Evolutionary conservation across 2,888 invertebrate genomes (phyloP).

Genomic region (Gari tellinella): DNA sequence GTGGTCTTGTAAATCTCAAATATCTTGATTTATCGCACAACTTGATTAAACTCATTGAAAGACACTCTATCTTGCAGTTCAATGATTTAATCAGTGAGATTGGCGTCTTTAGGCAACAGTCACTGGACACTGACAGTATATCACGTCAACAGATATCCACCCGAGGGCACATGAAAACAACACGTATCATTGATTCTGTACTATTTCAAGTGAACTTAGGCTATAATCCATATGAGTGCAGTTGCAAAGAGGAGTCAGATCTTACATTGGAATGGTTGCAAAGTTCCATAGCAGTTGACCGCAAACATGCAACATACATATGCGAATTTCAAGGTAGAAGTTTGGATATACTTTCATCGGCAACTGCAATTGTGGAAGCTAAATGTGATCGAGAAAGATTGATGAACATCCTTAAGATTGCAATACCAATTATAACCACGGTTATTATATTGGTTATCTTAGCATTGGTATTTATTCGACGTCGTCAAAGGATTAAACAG

Average conservation of each 20-base stretch:
- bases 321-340: constrained; percentile 6
- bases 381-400: neutral
- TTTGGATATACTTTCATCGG: neutral
- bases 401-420: neutral
- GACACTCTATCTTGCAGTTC: neutral
- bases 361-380: neutral
- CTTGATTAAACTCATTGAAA: neutral
- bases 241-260: constrained; percentile 1
- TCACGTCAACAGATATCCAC: too few species aligned
- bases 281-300: neutral
- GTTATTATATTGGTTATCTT: neutral
- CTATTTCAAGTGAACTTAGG: neutral
- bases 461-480: neutral
- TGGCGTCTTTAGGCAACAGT: too few species aligned
- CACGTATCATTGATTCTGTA: too few species aligned
- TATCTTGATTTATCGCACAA: constrained; percentile 13
- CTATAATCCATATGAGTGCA: constrained; percentile 10
- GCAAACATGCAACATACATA: neutral
- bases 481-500: constrained; percentile 3
- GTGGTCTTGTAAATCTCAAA: constrained; percentile 5
- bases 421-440: neutral
- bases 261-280: constrained; percentile 9
- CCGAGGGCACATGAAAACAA: too few species aligned
- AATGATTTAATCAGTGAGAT: too few species aligned
- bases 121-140: too few species aligned